Evolutionary conservation across 2,888 invertebrate species (phyloP).

Genomic region (Cephus nigrinus): DNA sequence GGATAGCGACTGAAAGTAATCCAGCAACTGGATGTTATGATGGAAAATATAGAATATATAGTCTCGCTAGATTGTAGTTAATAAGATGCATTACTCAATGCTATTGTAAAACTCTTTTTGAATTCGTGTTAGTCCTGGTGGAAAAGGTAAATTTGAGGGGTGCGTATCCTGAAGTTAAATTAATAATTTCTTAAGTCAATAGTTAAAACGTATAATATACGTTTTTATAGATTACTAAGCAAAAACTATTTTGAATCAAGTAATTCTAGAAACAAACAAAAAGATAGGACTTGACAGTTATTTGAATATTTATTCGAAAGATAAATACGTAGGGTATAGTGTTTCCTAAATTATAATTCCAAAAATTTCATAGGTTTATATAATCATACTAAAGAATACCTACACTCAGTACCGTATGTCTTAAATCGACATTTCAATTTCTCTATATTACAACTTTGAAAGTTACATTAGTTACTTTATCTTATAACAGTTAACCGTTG

Average conservation of each 20-base stretch:
- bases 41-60: not conserved
- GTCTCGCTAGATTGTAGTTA: not conserved
- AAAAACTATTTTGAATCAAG: not conserved
- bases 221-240: not conserved
- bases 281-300: not conserved
- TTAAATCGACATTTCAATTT: not conserved
- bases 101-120: not conserved
- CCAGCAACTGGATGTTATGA: not conserved
- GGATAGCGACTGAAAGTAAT: not conserved
- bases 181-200: not conserved
- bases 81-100: not conserved
- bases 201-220: not conserved
- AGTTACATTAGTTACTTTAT: not conserved
- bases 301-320: not conserved
- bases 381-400: not conserved
- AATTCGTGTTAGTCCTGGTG: not conserved
- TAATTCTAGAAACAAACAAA: not conserved
- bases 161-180: not conserved
- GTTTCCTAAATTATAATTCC: not conserved
- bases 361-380: not conserved
- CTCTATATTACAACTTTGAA: not conserved
- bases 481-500: not conserved
- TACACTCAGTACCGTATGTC: not conserved
- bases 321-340: not conserved
- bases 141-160: not conserved